Base-by-base conservation (phyloP, 2,797 vertebrate species). In the Ataeniobius toweri region DNA sequence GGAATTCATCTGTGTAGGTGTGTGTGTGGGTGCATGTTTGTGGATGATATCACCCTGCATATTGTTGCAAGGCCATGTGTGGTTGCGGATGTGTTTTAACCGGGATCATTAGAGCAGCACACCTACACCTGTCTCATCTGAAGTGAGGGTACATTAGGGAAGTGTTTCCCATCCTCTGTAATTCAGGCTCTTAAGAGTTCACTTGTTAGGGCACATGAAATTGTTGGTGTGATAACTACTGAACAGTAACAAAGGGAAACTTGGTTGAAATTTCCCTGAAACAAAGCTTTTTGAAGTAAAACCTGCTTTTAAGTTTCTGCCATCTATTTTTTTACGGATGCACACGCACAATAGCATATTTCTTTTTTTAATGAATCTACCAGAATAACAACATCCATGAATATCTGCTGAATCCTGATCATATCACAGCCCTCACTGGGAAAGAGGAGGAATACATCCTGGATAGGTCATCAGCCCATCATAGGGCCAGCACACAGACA, bases 41-140 rank as follows among this genome's bases (percentile, higher is more conserved):
- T 82, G 87, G 86, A 85, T 92, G 90, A 90, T 88, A 80, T 90
- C 90, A 90, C 83, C 81, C 75, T 80, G 85, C 85, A 73, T 81
- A 73, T 78, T 83, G 83, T 86, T 90, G 80, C 85, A 83, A 85
- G 78, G 76, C 79, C 80, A 44, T 83, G 69, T 59, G 75, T 69
- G 71, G 71, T 74, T 53, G 78, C 79, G 86, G 80, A 84, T 87
- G 88, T 82, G 80, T 80, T 80, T 87, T 74, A 83, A 76, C 22
- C 77, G 75, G 84, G 80, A 39, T 61, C 78, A 75, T 85, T 74
- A 44, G 83, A 85, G 87, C 73, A 36, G 76, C 80, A 89, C 87
- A 86, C 88, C 82, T 81, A 86, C 88, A 89, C 83, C 85, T 83
- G 82, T 80, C 81, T 85, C 86, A 71, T 68, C 14, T 61, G 3